Evolutionary conservation across 2,113 vertebrate genomes (phyloP).

Genomic region (Felis chaus): DNA sequence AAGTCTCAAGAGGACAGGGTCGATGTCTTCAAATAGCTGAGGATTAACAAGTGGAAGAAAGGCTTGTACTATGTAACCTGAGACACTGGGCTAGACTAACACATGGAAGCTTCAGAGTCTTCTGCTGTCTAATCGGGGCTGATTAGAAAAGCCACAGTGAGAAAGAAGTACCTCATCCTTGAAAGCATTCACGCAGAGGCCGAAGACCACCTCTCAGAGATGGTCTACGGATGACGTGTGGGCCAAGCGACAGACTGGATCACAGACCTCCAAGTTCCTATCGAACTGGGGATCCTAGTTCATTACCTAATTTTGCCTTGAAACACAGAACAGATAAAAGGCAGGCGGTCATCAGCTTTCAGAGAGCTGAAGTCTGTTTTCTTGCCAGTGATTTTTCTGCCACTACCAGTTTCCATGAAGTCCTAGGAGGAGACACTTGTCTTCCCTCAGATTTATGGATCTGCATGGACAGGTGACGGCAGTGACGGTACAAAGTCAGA

Average conservation of each 20-base stretch:
- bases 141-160: not conserved
- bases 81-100: not conserved
- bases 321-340: not conserved
- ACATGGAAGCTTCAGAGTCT: not conserved
- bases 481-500: not conserved
- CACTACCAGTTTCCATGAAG: not conserved
- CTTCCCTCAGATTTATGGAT: not conserved
- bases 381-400: constrained; percentile 8
- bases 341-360: not conserved
- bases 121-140: not conserved
- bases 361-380: not conserved
- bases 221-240: rapidly evolving
- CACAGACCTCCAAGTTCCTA: not conserved
- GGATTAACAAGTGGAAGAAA: not conserved
- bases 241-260: not conserved
- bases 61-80: not conserved
- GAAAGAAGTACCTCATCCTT: not conserved
- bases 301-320: not conserved
- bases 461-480: not conserved
- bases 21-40: not conserved
- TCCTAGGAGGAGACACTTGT: not conserved
- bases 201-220: not conserved
- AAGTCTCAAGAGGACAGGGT: not conserved
- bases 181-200: not conserved
- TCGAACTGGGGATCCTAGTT: not conserved